These are phyloP conservation scores for Reticulitermes lucifugus DNA, from an alignment of 2,888 invertebrate genomes.

Conservation along the genomic window DNA sequence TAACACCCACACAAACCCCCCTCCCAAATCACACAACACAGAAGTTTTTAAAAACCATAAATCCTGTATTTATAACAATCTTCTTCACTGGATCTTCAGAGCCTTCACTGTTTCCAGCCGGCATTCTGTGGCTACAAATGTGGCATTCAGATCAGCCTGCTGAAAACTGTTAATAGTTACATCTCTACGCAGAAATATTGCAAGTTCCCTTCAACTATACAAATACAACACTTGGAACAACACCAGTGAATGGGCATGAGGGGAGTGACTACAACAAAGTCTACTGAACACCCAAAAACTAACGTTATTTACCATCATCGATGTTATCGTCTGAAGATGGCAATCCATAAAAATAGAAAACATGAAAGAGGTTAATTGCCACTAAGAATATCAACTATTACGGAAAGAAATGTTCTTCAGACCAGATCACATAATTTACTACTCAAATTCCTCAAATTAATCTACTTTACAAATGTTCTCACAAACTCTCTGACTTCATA, in stretches of 20 bases:
- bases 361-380: slow-evolving; percentile 46
- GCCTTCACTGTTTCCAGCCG: neutral
- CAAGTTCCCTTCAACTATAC: neutral
- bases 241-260: neutral
- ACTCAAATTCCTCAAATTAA: neutral
- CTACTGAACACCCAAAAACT: slow-evolving; percentile 54
- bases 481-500: no score
- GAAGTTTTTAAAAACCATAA: neutral
- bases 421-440: neutral
- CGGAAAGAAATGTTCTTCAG: neutral
- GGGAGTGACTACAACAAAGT: slow-evolving; percentile 26
- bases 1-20: neutral
- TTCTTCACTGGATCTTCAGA: neutral
- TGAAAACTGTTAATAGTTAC: neutral
- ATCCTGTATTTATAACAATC: neutral
- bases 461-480: no score
- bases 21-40: neutral
- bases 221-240: slow-evolving; percentile 1
- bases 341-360: slow-evolving; percentile 55
- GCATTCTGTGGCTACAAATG: no score
- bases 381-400: neutral
- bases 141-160: neutral
- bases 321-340: slow-evolving; percentile 54
- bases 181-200: neutral
- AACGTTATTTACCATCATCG: slow-evolving; percentile 54